Percentiles rank a stretch among this genome's conserved stretches.
phyloP scores from a whole-genome alignment of 1,140 invertebrate genomes.

The Archivesica marissinica region DNA sequence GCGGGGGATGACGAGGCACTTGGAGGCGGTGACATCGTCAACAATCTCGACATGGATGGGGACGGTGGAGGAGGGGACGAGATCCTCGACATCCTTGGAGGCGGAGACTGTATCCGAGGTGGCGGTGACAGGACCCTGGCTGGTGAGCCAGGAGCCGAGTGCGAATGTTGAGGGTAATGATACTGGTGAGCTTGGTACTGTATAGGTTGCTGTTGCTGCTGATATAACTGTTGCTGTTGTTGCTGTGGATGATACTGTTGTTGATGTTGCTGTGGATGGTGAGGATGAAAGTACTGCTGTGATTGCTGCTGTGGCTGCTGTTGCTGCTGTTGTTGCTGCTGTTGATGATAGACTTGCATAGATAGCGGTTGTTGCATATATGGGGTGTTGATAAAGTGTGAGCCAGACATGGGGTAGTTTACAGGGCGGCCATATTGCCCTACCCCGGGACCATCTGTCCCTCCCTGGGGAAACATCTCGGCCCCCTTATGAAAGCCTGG shows the following conservation, averaged over 20 bases:
- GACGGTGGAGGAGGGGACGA: constrained; percentile 44
- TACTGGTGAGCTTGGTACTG: constrained; percentile 44
- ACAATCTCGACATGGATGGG: constrained; percentile 50
- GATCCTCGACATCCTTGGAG: constrained; percentile 33
- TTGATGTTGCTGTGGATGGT: constrained; percentile 20
- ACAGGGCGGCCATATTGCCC: constrained; percentile 37
- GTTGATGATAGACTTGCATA: constrained; percentile 59
- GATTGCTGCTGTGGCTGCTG: constrained; percentile 40
- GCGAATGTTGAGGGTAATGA: constrained; percentile 53
- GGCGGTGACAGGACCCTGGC: constrained; percentile 47
- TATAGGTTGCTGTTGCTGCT: constrained; percentile 33
- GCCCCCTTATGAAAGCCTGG: neutral
- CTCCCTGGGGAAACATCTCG: constrained; percentile 44
- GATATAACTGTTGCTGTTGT: constrained; percentile 41
- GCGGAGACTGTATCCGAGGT: constrained; percentile 49
- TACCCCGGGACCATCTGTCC: constrained; percentile 39
- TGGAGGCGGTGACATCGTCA: constrained; percentile 56
- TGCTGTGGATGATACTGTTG: constrained; percentile 58
- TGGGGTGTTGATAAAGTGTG: constrained; percentile 50
- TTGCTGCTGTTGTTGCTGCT: constrained; percentile 57
- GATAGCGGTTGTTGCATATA: constrained; percentile 53
- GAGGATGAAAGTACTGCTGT: constrained; percentile 35
- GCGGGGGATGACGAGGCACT: constrained; percentile 61
- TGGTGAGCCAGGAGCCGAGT: constrained; percentile 49
- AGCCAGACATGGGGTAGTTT: constrained; percentile 35